A percentile compares a stretch with the other conserved stretches of the same genome.
Conservation (phyloP, 2,888 invertebrate genomes). For the Agrochola lychnidis region DNA sequence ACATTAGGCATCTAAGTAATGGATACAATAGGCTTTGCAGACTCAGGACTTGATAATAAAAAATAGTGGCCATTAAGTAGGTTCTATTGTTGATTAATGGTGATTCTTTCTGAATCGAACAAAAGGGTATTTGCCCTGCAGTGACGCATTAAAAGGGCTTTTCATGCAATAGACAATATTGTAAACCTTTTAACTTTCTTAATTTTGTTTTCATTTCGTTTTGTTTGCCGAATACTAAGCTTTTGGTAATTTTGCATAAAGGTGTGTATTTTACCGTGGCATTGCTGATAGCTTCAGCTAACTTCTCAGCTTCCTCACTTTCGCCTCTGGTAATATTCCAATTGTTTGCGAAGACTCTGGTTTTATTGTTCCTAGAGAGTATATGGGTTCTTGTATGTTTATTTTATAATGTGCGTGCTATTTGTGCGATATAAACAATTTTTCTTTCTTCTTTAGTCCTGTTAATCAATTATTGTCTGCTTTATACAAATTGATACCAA, state of each 20-base stretch:
- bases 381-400: neutral
- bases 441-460: neutral
- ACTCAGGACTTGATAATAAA: neutral
- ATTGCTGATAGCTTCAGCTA: slow-evolving; percentile 75
- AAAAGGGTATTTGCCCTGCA: neutral
- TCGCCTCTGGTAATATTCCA: slow-evolving; percentile 89
- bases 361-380: slow-evolving; percentile 90
- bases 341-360: slow-evolving; percentile 88
- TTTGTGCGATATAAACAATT: neutral
- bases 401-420: neutral
- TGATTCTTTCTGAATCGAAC: neutral
- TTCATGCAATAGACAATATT: neutral
- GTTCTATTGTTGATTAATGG: neutral
- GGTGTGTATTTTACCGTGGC: slow-evolving; percentile 21
- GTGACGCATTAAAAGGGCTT: too few species aligned
- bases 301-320: slow-evolving; percentile 83
- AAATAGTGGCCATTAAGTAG: neutral
- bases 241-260: neutral
- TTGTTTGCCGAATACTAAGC: too few species aligned
- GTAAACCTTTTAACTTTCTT: neutral
- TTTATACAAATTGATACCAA: neutral
- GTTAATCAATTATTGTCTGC: neutral
- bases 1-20: neutral
- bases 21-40: neutral
- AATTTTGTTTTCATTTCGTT: too few species aligned